phyloP scores from a whole-genome alignment of 2,797 vertebrate genomes.

The Okamejei kenojei region DNA sequence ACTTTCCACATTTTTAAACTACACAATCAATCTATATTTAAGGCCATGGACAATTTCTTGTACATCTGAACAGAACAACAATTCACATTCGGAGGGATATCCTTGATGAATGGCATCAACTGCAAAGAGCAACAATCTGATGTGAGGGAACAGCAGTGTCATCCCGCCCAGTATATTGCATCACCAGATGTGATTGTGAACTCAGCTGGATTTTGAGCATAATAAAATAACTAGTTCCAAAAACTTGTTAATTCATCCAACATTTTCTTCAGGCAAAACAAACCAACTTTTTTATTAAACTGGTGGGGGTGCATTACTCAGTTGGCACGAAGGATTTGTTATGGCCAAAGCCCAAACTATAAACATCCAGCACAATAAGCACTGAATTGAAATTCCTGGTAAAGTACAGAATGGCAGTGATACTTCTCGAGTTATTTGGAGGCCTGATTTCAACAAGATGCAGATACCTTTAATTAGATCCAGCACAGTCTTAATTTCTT shows the following conservation, averaged over 20 bases:
- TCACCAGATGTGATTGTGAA: constrained; percentile 29
- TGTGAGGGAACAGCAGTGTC: constrained; percentile 7
- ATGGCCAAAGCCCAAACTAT: constrained; percentile 19
- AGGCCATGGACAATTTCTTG: background rate
- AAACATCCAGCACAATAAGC: constrained; percentile 23
- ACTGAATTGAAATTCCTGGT: constrained; percentile 9
- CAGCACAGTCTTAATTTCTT: background rate
- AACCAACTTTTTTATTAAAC: constrained; percentile 19
- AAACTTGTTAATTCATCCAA: constrained; percentile 29
- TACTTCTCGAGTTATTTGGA: background rate
- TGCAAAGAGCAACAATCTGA: background rate
- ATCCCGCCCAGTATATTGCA: constrained; percentile 7
- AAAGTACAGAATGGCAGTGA: constrained; percentile 3
- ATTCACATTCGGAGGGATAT: background rate
- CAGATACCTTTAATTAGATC: constrained; percentile 11
- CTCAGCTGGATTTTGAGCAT: constrained; percentile 5
- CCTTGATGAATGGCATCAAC: background rate
- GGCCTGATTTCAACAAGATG: constrained; percentile 28
- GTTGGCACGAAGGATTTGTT: constrained; percentile 19
- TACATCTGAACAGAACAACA: background rate
- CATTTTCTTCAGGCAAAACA: constrained; percentile 3
- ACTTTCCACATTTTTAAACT: background rate
- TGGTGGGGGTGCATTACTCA: constrained; percentile 28
- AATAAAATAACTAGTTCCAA: constrained; percentile 31
- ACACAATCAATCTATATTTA: background rate